Conservation (phyloP, 1,140 invertebrate species). For the Drosophila tropicalis region DNA sequence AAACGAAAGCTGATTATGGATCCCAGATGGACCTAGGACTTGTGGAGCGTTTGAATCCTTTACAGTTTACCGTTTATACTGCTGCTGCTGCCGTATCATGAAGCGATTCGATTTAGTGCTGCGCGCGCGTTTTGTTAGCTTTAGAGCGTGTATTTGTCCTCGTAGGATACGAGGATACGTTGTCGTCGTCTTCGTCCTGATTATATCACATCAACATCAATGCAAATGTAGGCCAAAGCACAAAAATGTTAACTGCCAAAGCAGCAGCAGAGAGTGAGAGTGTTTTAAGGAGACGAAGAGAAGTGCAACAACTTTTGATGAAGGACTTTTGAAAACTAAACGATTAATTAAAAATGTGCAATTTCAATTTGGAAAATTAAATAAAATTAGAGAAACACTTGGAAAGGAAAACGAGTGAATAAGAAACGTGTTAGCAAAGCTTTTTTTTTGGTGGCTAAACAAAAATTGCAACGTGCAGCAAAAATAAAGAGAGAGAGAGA, state of each 20-base stretch:
- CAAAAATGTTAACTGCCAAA: constrained; percentile 30
- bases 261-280: not conserved
- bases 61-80: not conserved
- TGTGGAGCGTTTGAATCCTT: constrained; percentile 53
- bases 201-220: constrained; percentile 72
- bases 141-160: constrained; percentile 40
- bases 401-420: not conserved
- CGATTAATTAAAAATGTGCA: not conserved
- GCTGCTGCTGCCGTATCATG: not conserved
- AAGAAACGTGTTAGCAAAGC: not conserved
- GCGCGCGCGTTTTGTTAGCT: constrained; percentile 66
- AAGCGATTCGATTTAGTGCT: constrained; percentile 29
- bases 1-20: constrained; percentile 18
- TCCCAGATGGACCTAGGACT: constrained; percentile 54
- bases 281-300: not conserved
- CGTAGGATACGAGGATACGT: not conserved
- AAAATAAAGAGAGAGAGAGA: constrained; percentile 1
- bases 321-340: constrained; percentile 4
- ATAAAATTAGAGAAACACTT: not conserved
- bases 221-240: constrained; percentile 81
- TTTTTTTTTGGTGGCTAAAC: not conserved
- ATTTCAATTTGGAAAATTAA: constrained; percentile 1
- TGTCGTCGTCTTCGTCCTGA: constrained; percentile 49
- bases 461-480: not conserved
- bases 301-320: constrained; percentile 5